phyloP scores from a whole-genome alignment of 1,140 invertebrate genomes.

The Caenorhabditis remanei region DNA sequence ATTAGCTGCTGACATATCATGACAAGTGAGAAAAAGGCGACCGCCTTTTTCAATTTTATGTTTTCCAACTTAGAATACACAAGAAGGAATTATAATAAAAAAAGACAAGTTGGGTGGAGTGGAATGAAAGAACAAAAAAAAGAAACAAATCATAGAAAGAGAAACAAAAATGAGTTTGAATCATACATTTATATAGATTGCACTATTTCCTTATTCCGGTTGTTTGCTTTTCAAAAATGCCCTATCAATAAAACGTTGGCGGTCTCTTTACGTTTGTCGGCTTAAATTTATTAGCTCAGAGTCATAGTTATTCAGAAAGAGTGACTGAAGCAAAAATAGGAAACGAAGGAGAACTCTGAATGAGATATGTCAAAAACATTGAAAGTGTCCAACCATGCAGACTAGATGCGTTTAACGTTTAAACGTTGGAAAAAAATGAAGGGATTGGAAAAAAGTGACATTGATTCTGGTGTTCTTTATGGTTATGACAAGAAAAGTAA shows the following conservation, averaged over 20 bases:
- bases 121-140: not conserved
- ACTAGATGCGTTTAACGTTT: slow-evolving; percentile 5
- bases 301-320: too few species aligned
- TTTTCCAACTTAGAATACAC: not conserved
- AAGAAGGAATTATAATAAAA: not conserved
- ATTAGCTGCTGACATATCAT: slow-evolving; percentile 53
- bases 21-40: slow-evolving; percentile 25
- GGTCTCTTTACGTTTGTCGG: not conserved
- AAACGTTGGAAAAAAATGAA: not conserved
- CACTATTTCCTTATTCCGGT: not conserved
- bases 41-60: not conserved
- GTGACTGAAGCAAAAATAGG: not conserved
- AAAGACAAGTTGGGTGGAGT: not conserved
- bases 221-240: slow-evolving; percentile 22
- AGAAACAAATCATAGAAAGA: not conserved
- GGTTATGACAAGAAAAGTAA: slow-evolving; percentile 49
- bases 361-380: slow-evolving; percentile 15
- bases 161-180: not conserved
- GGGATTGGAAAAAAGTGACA: slow-evolving; percentile 19
- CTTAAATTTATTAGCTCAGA: not conserved
- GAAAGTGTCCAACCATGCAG: slow-evolving; percentile 17
- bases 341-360: not conserved
- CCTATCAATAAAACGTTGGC: not conserved
- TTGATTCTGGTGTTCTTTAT: slow-evolving; percentile 51
- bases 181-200: slow-evolving; percentile 6